Percentiles rank a stretch among this genome's conserved stretches.
These are phyloP conservation scores for Dysdera silvatica DNA, from an alignment of 1,140 invertebrate genomes.

Conservation along the genomic window DNA sequence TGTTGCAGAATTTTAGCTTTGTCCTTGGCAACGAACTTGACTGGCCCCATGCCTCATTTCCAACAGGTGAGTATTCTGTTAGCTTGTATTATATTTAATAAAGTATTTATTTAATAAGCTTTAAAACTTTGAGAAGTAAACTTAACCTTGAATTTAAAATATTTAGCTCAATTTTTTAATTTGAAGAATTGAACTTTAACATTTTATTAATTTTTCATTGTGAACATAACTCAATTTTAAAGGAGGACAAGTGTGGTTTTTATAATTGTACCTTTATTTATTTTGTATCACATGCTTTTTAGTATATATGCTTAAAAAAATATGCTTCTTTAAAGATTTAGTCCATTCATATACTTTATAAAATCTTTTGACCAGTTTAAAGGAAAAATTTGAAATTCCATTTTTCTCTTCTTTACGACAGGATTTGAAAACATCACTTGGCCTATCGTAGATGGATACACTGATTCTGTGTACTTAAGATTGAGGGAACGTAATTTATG, in stretches of 20 bases:
- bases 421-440: conserved; percentile 40
- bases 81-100: too few species aligned
- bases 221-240: not conserved
- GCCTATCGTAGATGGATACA: conserved; percentile 37
- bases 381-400: too few species aligned
- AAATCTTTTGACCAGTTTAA: too few species aligned
- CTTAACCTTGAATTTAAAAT: conserved; percentile 32
- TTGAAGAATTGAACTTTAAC: not conserved
- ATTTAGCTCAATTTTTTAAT: conserved; percentile 37
- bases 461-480: conserved; percentile 41
- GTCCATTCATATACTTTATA: too few species aligned
- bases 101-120: too few species aligned
- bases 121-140: too few species aligned
- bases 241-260: not conserved
- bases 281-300: too few species aligned
- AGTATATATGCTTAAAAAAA: too few species aligned
- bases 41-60: conserved; percentile 50
- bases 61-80: conserved; percentile 43
- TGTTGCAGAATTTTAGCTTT: conserved; percentile 41
- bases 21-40: conserved; percentile 49
- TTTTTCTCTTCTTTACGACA: conserved; percentile 13
- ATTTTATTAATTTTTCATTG: not conserved
- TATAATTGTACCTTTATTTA: not conserved
- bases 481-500: conserved; percentile 45
- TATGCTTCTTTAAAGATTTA: too few species aligned